Base-by-base conservation (phyloP, 2,888 invertebrate genomes). In the Orthonychiurus folsomi region DNA sequence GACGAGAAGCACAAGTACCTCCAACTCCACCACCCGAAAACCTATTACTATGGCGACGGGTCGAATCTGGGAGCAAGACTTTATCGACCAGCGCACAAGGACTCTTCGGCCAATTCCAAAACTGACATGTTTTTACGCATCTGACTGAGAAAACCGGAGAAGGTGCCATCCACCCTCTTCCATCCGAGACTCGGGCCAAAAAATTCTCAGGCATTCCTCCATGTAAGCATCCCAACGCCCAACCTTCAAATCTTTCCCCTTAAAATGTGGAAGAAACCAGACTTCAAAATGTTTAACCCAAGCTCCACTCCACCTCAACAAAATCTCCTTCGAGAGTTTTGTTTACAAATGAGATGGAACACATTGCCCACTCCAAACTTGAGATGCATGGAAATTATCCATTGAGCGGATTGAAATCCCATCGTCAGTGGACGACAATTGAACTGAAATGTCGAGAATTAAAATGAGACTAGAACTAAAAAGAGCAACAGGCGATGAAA, bases 71-170 rank as follows among this genome's bases (percentile, higher is more conserved):
- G 62, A 60, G 62, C 63, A 60, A 62, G 63, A 62, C 56, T 55
- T 62, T 63, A 67, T 67, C 67, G 67, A 67, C 67, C 67, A 65
- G 62, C 60, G 60, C 61, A 60, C 56, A 60, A 60, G 62, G 15
- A 5, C 15, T 15, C 15, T 5, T 5, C 37, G 15, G 37, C 37
- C 37, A 37, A 37, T 37, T 37, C 37, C 15, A 37, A 37, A 37
- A 37, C 37, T 37, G 15, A 37, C 37, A 37, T 37, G 37, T 37
- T 37, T 37, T 37, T 37, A 37, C 37, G 37, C 37, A 37, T 37
- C 37, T 37, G 37, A 37, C 15, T 5, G 37, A 15, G 37, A 37
- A 37, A 37, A 37, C 37, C 37, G 37, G 37, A 37, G 37, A 37
- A 37, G 37, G 37, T 37, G 37, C 37, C 37, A 37, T 5, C 5